These are phyloP conservation scores for Moxostoma hubbsi DNA, from an alignment of 2,797 vertebrate genomes.

Conservation along the genomic window DNA sequence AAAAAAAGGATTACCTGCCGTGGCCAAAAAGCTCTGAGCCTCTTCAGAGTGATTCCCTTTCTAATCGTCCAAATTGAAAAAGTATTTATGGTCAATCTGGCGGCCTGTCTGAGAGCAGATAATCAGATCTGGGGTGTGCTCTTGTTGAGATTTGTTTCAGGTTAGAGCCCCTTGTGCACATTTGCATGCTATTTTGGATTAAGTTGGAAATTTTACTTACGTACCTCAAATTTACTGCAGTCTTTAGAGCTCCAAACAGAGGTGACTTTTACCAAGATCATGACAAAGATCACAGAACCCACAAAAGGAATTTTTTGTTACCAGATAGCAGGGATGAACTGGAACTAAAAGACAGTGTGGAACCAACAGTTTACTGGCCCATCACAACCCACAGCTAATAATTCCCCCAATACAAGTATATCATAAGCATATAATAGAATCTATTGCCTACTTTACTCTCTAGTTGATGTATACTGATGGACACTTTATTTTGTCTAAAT, in stretches of 20 bases:
- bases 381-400: too few species aligned
- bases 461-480: too few species aligned
- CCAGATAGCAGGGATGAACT: too few species aligned
- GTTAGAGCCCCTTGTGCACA: neutral
- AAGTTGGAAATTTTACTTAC: neutral
- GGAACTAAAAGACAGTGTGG: too few species aligned
- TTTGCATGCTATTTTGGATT: conserved; percentile 16
- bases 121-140: conserved; percentile 54
- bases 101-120: conserved; percentile 53
- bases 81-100: conserved; percentile 64
- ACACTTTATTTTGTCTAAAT: too few species aligned
- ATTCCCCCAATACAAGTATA: too few species aligned
- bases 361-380: too few species aligned
- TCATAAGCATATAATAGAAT: too few species aligned
- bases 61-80: conserved; percentile 64
- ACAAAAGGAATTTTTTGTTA: too few species aligned
- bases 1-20: conserved; percentile 57
- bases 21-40: conserved; percentile 52
- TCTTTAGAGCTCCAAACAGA: neutral
- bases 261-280: conserved; percentile 1
- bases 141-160: conserved; percentile 41
- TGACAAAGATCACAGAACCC: neutral
- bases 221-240: neutral
- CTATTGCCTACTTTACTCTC: too few species aligned
- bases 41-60: conserved; percentile 53